Base-by-base conservation (phyloP, 2,888 invertebrate species). In the Ypsolopha sequella region DNA sequence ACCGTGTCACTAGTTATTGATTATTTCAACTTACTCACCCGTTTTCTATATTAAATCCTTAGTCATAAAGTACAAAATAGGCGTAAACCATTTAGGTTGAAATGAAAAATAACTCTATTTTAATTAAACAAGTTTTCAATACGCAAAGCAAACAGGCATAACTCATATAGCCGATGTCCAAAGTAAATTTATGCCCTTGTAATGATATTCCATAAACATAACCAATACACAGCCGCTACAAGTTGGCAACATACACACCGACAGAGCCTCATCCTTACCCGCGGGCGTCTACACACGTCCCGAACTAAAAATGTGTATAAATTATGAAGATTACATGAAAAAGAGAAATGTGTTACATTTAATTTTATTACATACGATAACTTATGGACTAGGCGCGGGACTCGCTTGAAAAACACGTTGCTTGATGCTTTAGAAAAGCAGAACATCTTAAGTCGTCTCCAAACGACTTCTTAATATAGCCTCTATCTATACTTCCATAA, bases 331-430 rank as follows among this genome's bases (percentile, higher is more conserved):
- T 85, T 82, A 84, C 76, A 78, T 77, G 84, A 80, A 82, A 85
- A 85, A 81, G 84, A 85, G 80, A 84, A 85, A 86, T 84, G 82
- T 84, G 84, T 79, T 84, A 84, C 84, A 86, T 85, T 86, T 85
- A 84, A 86, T 85, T 85, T 86, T 86, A 85, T 86, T 86, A 84
- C 84, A 77, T 68, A 73, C 82, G 76, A 86, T 85, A 85, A 86
- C 74, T 85, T 85, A 84, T 81, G 76, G 69, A 61, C 79, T 82
- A 80, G 85, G 71, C 70, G 66, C 73, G 69, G 78, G 76, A 70
- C 76, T 81, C 70, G 70, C 71, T 80, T 70, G 78, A 76, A 76
- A 78, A 84, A 82, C 82, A 76, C 62, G 81, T 78, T 60, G 56
- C 53, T 55, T 52, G 58, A 62, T 66, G 71, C 66, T 68, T 14